Conservation (phyloP, 2,888 invertebrate species). For the Tuberolachnus salignus region DNA sequence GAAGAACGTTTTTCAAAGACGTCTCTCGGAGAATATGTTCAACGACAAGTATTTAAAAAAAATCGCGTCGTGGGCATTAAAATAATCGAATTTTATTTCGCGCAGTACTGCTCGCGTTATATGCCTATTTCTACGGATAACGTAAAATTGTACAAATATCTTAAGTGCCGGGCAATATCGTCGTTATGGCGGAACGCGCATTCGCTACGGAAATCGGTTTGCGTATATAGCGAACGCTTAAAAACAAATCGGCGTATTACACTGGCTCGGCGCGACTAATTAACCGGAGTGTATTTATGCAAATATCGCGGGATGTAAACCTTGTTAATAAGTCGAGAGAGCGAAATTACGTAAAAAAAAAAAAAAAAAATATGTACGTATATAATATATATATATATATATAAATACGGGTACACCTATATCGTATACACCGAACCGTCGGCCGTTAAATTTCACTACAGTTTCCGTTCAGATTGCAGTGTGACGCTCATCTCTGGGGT, state of each 20-base stretch:
- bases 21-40: too few species aligned
- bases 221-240: neutral
- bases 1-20: too few species aligned
- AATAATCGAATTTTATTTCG: too few species aligned
- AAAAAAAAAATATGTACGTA: neutral
- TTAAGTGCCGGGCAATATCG: too few species aligned
- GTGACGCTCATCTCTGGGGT: constrained; percentile 53
- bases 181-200: too few species aligned
- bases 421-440: constrained; percentile 14
- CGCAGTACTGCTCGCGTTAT: too few species aligned
- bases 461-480: constrained; percentile 52
- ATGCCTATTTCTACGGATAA: too few species aligned
- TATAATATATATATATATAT: neutral
- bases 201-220: neutral
- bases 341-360: neutral
- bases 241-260: constrained; percentile 21
- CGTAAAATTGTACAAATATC: too few species aligned
- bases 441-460: constrained; percentile 52
- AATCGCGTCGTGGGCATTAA: too few species aligned
- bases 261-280: neutral
- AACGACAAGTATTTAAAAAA: too few species aligned
- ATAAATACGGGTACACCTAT: too few species aligned
- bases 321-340: constrained; percentile 36
- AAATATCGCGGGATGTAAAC: neutral
- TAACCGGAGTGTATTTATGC: constrained; percentile 18